Percentiles rank a stretch among this genome's conserved stretches.
These are phyloP conservation scores for Dusona sp. DNA, from an alignment of 2,888 invertebrate species.

Conservation along the genomic window DNA sequence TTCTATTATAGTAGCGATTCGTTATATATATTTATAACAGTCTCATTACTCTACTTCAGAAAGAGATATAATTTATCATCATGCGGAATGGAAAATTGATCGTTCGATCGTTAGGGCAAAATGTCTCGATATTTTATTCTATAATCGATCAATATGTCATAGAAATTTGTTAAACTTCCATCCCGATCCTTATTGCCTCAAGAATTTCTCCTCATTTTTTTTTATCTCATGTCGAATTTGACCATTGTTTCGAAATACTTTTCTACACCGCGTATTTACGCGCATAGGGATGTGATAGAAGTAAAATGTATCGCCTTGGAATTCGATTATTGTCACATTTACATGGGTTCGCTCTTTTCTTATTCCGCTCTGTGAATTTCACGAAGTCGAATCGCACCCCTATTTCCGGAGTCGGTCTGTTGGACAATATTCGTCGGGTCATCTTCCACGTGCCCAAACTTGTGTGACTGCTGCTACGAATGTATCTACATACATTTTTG, in stretches of 20 bases:
- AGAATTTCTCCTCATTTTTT: background rate
- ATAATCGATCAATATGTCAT: background rate
- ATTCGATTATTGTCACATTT: slow-evolving; percentile 7
- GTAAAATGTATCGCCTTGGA: slow-evolving; percentile 7
- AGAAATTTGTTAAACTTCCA: background rate
- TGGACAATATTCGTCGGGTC: slow-evolving; percentile 41
- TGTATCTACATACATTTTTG: slow-evolving; percentile 50
- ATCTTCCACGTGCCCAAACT: background rate
- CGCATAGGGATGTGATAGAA: background rate
- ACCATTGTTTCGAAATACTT: background rate
- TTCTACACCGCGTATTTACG: background rate
- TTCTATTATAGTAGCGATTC: slow-evolving; percentile 18
- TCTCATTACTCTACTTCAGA: slow-evolving; percentile 31
- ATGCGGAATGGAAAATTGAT: slow-evolving; percentile 15
- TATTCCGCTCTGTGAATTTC: background rate
- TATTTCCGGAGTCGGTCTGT: background rate
- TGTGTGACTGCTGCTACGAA: slow-evolving; percentile 17
- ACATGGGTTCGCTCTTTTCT: background rate
- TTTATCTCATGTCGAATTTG: too few relatives aligned
- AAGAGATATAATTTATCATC: background rate
- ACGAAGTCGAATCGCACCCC: background rate
- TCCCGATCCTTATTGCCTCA: background rate
- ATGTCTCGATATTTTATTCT: background rate
- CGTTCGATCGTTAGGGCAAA: background rate
- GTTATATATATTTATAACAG: slow-evolving; percentile 44